These are phyloP conservation scores for Megalops cyprinoides DNA, from an alignment of 2,797 vertebrate genomes.

Conservation along the genomic window DNA sequence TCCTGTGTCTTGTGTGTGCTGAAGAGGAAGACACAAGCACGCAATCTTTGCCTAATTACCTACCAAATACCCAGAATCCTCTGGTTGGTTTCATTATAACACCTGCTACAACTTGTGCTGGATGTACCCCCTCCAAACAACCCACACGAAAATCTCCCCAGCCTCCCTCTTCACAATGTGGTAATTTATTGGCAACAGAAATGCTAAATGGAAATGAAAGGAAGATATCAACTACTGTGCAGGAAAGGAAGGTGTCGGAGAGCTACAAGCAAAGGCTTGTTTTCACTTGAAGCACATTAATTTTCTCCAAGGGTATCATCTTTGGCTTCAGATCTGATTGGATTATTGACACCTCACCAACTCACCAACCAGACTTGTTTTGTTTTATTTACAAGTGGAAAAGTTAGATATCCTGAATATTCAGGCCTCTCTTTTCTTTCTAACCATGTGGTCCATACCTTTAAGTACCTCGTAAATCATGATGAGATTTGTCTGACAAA, in stretches of 20 bases:
- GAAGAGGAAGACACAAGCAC: not conserved
- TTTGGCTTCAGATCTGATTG: no score
- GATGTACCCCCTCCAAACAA: not conserved
- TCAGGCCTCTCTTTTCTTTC: not conserved
- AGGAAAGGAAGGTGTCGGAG: not conserved
- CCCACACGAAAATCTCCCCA: not conserved
- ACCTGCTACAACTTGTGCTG: not conserved
- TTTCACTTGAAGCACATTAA: slow-evolving; percentile 9
- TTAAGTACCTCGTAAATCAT: not conserved
- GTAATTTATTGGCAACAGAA: slow-evolving; percentile 10
- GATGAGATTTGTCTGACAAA: not conserved
- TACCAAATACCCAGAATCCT: not conserved
- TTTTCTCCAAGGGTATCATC: no score
- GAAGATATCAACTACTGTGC: not conserved
- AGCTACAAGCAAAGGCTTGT: not conserved
- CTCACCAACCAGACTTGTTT: no score
- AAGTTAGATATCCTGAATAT: not conserved
- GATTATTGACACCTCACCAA: no score
- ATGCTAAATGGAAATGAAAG: not conserved
- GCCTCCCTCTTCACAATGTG: not conserved
- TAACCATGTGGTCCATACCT: not conserved
- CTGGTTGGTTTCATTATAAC: not conserved
- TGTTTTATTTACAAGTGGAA: not conserved
- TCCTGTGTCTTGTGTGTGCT: not conserved
- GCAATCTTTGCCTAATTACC: no score